Conservation (phyloP, 2,888 invertebrate species). For the Heliconius ethilla region DNA sequence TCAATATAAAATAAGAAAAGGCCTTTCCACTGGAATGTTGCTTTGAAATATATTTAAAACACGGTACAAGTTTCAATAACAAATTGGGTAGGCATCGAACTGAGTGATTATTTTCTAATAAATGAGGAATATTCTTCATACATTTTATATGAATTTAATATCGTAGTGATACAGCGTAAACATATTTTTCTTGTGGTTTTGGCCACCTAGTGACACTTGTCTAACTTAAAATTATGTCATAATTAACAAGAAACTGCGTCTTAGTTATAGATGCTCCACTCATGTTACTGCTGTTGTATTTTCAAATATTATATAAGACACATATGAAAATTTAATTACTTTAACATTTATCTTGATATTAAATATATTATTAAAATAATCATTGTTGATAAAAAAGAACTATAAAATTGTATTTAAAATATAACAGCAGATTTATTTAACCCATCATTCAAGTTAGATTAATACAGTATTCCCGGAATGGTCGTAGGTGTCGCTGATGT, state of each 20-base stretch:
- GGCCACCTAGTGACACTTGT: constrained; percentile 11
- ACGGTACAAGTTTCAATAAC: constrained; percentile 16
- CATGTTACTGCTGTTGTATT: constrained; percentile 32
- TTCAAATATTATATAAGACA: constrained; percentile 20
- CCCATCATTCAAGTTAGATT: constrained; percentile 45
- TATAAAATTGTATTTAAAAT: constrained; percentile 28
- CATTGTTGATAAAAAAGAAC: too few species aligned
- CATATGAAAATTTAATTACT: background rate
- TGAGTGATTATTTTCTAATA: background rate
- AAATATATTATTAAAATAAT: background rate
- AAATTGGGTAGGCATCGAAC: background rate
- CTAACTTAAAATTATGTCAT: constrained; percentile 27
- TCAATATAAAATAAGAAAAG: background rate
- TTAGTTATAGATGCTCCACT: constrained; percentile 20
- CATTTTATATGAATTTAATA: background rate
- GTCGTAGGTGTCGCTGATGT: constrained; percentile 90
- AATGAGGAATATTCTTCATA: background rate
- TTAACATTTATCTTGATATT: background rate
- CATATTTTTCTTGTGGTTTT: constrained; percentile 26
- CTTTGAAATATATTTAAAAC: background rate
- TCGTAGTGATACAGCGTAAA: constrained; percentile 42
- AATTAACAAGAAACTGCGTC: constrained; percentile 26
- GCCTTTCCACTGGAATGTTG: background rate
- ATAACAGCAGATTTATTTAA: constrained; percentile 43
- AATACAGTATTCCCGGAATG: constrained; percentile 59